Conservation (phyloP, 2,888 invertebrate species). For the Tortricodes alternella region DNA sequence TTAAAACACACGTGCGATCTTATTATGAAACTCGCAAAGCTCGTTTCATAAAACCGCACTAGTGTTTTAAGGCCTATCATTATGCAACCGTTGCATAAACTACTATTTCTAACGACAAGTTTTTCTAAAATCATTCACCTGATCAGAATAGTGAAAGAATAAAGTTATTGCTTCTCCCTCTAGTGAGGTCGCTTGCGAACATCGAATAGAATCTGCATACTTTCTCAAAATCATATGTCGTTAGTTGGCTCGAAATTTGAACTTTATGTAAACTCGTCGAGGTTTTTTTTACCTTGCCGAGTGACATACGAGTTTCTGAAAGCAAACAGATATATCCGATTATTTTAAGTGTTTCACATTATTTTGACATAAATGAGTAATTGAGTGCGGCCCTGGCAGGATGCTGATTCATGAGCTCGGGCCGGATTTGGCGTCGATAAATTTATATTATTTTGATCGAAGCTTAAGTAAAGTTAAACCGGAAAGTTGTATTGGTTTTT, state of each 20-base stretch:
- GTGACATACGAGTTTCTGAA: too few relatives aligned
- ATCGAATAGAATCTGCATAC: too few relatives aligned
- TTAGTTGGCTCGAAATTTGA: too few relatives aligned
- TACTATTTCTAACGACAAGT: neutral
- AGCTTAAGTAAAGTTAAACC: too few relatives aligned
- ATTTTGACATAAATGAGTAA: constrained; percentile 76
- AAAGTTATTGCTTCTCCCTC: neutral
- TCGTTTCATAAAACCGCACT: too few relatives aligned
- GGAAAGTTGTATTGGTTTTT: constrained; percentile 15
- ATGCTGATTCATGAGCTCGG: constrained; percentile 64
- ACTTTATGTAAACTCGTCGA: too few relatives aligned
- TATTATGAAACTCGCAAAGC: too few relatives aligned
- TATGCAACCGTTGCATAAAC: too few relatives aligned
- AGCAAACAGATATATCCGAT: constrained; percentile 40
- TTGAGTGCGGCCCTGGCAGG: constrained; percentile 66
- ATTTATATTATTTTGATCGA: constrained; percentile 22
- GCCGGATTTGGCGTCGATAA: constrained; percentile 22
- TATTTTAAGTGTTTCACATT: constrained; percentile 64
- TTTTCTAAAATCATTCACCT: neutral
- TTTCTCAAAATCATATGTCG: too few relatives aligned
- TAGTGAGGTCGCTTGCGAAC: neutral
- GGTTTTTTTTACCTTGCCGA: too few relatives aligned
- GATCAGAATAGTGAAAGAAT: neutral
- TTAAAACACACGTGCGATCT: too few relatives aligned
- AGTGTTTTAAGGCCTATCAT: too few relatives aligned